Evolutionary conservation across 2,888 invertebrate genomes (phyloP), one percentile per base, ranked within the genome.

Genomic region (Polydrusus tereticollis): DNA sequence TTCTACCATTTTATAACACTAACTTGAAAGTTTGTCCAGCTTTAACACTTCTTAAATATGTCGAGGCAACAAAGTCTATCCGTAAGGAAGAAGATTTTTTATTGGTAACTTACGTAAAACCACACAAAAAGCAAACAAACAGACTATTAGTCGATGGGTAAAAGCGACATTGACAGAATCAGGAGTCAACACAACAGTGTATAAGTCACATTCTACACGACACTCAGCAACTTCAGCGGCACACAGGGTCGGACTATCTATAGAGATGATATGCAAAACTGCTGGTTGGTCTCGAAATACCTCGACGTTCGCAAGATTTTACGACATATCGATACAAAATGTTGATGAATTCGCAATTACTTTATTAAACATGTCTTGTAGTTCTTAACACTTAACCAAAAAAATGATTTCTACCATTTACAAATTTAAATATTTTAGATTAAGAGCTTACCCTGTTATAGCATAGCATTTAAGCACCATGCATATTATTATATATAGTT

Each of bases 141-240:
- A 43, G 18, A 43, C 43, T 43, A 14, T 43, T 5, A 43, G 43
- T 43, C 43, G 43, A 6, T 43, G 43, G 43, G 43, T 43, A 16
- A 43, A 43, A 43, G 10, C 14, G 43, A 18, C 43, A 5, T 43
- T 43, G 18, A 6, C 14, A 43, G 10, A 14, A 18, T 3, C 43
- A 10, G 43, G 43, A 43, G 18, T 43, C 18, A 10, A 43, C 43
- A 43, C 14, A 18, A 43, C 14, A 16, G 5, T 16, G 5, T 43
- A 14, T 12, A n/a, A n/a, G 12, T 18, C 52, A 14, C 52, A 50
- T 12, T 50, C 52, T 16, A 16, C 18, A 8, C 52, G 52, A 14
- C 80, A 80, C 57, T 77, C 77, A 0, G 62, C 72, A 6, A 78
- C 78, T 6, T 78, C 79, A 16, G 75, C 78, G 7, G 80, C 77